Base-by-base conservation (phyloP, 2,888 invertebrate species). In the Plebejus argus region DNA sequence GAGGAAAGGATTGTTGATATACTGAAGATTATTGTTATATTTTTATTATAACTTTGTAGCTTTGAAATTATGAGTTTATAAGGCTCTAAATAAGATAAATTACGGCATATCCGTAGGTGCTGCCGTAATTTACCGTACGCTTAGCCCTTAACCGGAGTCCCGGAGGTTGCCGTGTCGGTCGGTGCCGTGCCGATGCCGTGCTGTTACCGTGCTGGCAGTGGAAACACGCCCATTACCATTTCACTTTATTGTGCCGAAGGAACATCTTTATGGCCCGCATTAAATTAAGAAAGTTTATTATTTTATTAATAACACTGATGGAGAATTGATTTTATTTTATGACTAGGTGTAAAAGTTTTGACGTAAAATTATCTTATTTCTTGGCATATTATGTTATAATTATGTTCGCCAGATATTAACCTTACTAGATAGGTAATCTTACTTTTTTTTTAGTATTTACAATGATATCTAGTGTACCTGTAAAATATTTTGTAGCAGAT, bases 241-340 rank as follows among this genome's bases (percentile, higher is more conserved):
- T 61, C 20, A 23, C 61, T 66, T 33, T 33, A 66, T 33, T 33
- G 66, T 28, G 66, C 66, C 28, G 66, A 15, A 7, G 28, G 15
- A 12, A 28, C 28, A 66, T 28, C 7, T 66, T 66, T 66, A 66
- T 66, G 66, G 66, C 15, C 66, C 28, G 66, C 28, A 66, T 66
- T 28, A 66, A 66, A 66, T 66, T 66, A 66, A 66, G 66, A 28
- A 66, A 33, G 28, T 66, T 66, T 66, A 66, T 66, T 66, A 66
- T 66, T 66, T 66, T 66, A 66, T 66, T 33, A 66, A 18, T 66
- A 28, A 66, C 28, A 28, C 28, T 66, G 28, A 66, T 33, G 66
- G 66, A 28, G 66, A 18, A 66, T 66, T 66, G 66, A 66, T 66
- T 66, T 66, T 66, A 66, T 66, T 66, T 66, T 33, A 66, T 7